Evolutionary conservation across 2,888 invertebrate genomes (phyloP), one percentile per base, ranked within the genome.

Genomic region (Thymelicus lineola): DNA sequence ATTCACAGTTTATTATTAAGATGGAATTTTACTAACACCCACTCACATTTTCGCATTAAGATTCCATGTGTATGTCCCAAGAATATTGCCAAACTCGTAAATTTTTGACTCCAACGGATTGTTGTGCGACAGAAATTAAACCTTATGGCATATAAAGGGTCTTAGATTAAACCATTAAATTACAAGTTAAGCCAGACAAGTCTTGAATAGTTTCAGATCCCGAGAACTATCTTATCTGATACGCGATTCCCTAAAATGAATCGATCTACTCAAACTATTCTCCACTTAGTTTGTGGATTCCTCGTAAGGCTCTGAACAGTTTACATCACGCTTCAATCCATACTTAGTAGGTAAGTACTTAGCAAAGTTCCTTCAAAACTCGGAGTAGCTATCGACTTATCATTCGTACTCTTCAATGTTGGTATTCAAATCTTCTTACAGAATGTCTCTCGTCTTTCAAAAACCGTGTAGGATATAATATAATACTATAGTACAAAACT

Each of bases 251-350:
- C 28, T 28, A 5, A 28, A 28, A 28, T 17, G 14, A 20, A 61
- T 61, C 60, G 14, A 61, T 61, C 46, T 28, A 20, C 28, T 20
- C 28, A 28, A 28, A 46, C 60, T 46, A 46, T 61, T 45, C 17
- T 20, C 6, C 10, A 2, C 28, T 9, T 9, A 28, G 15, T n/a
- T 55, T 7, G 55, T 45, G 45, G 60, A 15, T 38, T 38, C n/a
- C 9, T 45, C 14, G 9, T 38, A n/a, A 6, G 36, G 36, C 42
- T 42, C 60, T 20, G 45, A 60, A 45, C 58, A 58, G 60, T 45
- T 60, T 60, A 20, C 28, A 28, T 28, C 28, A 28, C 28, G 28
- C 28, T 28, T 28, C 28, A 28, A 28, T 28, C 28, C 28, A 28
- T 28, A 3, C 28, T 28, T 28, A 28, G 28, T 28, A 36, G 14